phyloP scores from a whole-genome alignment of 2,888 invertebrate species.

The Cataglyphis cursor region DNA sequence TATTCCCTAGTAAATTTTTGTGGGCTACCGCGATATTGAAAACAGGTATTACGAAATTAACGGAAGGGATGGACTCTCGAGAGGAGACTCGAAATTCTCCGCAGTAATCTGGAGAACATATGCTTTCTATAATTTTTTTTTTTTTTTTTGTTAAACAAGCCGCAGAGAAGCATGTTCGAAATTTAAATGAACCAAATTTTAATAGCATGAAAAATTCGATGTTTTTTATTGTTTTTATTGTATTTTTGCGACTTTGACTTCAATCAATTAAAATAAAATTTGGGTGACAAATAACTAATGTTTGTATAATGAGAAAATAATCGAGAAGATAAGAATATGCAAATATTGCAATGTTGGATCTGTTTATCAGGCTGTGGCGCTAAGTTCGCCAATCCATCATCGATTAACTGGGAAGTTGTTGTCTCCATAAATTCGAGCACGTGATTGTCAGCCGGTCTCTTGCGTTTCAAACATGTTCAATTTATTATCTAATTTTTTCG shows the following conservation, averaged over 20 bases:
- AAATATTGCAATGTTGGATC: not conserved
- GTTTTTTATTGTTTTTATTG: not conserved
- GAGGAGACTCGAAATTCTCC: not conserved
- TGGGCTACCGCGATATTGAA: not conserved
- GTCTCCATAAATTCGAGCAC: not conserved
- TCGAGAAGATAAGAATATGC: slow-evolving; percentile 24
- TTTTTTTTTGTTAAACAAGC: not conserved
- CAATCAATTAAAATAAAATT: slow-evolving; percentile 29
- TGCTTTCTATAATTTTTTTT: not conserved
- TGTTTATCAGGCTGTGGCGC: slow-evolving; percentile 26
- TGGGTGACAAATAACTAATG: not conserved
- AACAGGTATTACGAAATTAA: not conserved
- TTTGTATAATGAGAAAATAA: not conserved
- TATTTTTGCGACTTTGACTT: not conserved
- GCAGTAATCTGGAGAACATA: not conserved
- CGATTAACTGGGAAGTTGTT: slow-evolving; percentile 9
- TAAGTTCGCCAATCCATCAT: not conserved
- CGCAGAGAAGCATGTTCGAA: not conserved
- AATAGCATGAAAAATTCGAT: not conserved
- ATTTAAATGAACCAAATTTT: not conserved
- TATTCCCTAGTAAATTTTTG: not conserved
- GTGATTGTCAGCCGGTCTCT: slow-evolving; percentile 1
- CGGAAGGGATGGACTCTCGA: not conserved
- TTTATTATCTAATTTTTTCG: not conserved
- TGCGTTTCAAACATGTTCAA: not conserved